Percentiles rank a stretch among this genome's conserved stretches.
Evolutionary conservation across 2,797 vertebrate species (phyloP).

Genomic region (Catharus ustulatus): DNA sequence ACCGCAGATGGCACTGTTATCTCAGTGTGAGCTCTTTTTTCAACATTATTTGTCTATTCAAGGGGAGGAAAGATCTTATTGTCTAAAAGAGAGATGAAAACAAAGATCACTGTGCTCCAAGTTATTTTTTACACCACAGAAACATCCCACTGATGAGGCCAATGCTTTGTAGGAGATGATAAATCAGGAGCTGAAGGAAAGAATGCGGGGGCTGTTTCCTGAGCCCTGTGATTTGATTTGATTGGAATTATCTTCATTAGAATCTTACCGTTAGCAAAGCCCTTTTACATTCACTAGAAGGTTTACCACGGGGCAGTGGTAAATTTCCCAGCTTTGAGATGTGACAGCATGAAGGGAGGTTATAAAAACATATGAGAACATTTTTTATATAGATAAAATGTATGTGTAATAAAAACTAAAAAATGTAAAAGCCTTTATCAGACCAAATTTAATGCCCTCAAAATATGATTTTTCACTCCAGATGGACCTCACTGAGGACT

Average conservation of each 20-base stretch:
- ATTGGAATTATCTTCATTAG: not conserved
- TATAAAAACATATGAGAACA: not conserved
- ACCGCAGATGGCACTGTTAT: not conserved
- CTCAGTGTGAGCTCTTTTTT: not conserved
- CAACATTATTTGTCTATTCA: not conserved
- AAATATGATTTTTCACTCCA: not conserved
- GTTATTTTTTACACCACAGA: not conserved
- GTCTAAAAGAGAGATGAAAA: not conserved
- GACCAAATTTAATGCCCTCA: not conserved
- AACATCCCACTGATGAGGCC: not conserved
- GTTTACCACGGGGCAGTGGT: not conserved
- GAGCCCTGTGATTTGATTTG: not conserved
- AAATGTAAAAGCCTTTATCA: not conserved
- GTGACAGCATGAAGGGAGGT: accelerated
- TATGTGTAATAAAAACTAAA: not conserved
- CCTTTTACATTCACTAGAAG: not conserved
- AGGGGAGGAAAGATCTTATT: not conserved
- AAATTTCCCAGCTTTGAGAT: not conserved
- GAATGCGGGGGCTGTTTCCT: not conserved
- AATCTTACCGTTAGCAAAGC: slow-evolving; percentile 8
- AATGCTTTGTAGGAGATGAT: not conserved
- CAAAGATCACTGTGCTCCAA: not conserved
- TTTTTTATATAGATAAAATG: not conserved
- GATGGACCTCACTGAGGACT: not conserved
- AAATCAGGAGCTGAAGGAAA: not conserved